Base-by-base conservation (phyloP, 2,888 invertebrate species). In the Gryllus longicercus region DNA sequence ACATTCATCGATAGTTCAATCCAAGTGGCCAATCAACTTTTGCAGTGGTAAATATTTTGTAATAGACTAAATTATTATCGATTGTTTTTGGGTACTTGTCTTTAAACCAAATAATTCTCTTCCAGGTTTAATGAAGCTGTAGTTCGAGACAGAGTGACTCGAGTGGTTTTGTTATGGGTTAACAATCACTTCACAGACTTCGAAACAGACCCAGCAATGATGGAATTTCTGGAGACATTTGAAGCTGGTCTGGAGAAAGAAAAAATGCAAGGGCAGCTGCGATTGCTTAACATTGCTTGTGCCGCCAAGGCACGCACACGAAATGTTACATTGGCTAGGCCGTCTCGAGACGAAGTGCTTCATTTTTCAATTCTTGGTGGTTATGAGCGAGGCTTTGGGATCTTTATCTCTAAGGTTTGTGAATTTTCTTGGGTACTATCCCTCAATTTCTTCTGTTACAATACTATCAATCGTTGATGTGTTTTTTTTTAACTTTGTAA, bases 101-200 rank as follows among this genome's bases (percentile, higher is more conserved):
- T n/a, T 63, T 63, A 63, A 63, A 18, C 21, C 51, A 18, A 49
- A 18, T 77, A 50, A 81, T 63, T 50, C 77, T 78, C 0, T 11
- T 25, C 10, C 81, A 86, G 86, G 86, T 97, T 98, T 85, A 93
- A 94, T 83, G 96, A 97, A 86, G 89, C 93, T 11, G 86, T 86
- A 2, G 90, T 94, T 51, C 88, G 94, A 83, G 94, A 96, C 87
- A 91, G 97, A 86, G 98, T 98, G 8, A 98, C 98, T 0, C 90
- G 99, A 81, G 97, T 99, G 1, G 96, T 99, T 14, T 89, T 99
- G 76, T 91, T 99, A 14, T 99, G 99, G 99, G 98, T 99, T 2
- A 99, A 98, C 88, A 99, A 98, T 88, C 98, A 98, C 88, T 98
- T 98, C 86, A 97, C 97, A 75, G 98, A 98, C 86, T 98, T 98